Base-by-base conservation (phyloP, 1,140 invertebrate species). In the Calosoma granatense region DNA sequence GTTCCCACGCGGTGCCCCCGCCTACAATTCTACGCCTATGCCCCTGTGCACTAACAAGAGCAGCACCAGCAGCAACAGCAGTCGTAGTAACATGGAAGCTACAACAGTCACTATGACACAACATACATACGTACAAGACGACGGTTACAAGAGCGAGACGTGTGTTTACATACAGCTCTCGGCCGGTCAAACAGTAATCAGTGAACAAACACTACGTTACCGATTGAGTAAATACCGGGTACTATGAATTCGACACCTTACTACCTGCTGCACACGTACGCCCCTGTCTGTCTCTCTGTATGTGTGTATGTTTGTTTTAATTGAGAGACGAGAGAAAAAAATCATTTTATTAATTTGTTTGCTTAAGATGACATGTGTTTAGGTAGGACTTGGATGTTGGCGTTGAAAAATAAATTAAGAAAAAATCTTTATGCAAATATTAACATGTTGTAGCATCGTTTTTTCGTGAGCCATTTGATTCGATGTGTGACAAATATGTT, bases 301-400 rank as follows among this genome's bases (percentile, higher is more conserved):
- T 3, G 17, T 47, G 17, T 12, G 9, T 9, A 36, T 36, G 26
- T 36, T 6, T 36, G 15, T 17, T 47, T 47, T 47, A 47, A 47
- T 47, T 47, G 9, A 47, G 41, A 6, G 15, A 47, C 6, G 6
- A 12, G 41, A 17, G 17, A 47, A 47, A 47, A 47, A 47, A n/a
- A n/a, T n/a, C 17, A 47, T 47, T 47, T 47, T 47, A 47, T 47
- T 47, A 47, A 47, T 47, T 47, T 47, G 41, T 47, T 47, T 47
- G 17, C 15, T 17, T 9, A 11, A 17, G 3, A 6, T 17, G 41
- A 30, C 26, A 30, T 30, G 14, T 30, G 26, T 30, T 30, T 4
- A 30, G 6, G 26, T 30, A 6, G 14, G 6, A 30, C n/a, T n/a
- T n/a, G n/a, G n/a, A n/a, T n/a, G n/a, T n/a, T n/a, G n/a, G n/a